Evolutionary conservation across 2,113 vertebrate species (phyloP), one percentile per base, ranked within the genome.

Genomic region (Thermophis baileyi): DNA sequence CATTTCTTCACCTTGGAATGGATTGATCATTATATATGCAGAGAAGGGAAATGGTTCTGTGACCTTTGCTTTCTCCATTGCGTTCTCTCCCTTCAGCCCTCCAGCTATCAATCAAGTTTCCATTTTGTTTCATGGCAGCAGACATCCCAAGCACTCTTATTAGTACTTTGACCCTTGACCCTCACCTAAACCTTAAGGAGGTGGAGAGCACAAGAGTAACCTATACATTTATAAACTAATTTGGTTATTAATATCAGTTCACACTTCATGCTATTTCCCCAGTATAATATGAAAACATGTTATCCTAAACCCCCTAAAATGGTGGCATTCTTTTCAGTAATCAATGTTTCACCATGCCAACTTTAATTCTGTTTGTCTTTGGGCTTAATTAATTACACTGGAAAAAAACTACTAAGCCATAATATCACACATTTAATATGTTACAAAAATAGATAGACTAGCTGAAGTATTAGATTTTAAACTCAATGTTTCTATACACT

Each of bases 91-190:
- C 98, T 98, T 97, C 97, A 98, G 97, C 97, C 97, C 98, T 97
- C 97, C 95, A 98, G 98, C 98, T 98, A 99, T 99, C 98, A 99
- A 99, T 99, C 99, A 99, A 99, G 98, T 99, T 99, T 99, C 99
- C 99, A 99, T 99, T 99, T 99, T 99, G 98, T 98, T 99, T 98
- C 98, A 97, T 99, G 99, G 98, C 99, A 99, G 99, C 97, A 99
- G 98, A 99, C 99, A 99, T 98, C 98, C 98, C 98, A 98, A 99
- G 99, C 98, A 99, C 98, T 98, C 98, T 98, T 99, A 99, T 98
- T 99, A 99, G 99, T 98, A 98, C 98, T 98, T 97, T 98, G 98
- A 98, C 99, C 99, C 98, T 95, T 98, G 98, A 99, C 98, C 98
- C 95, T 95, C 97, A 98, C 98, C 97, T 98, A 98, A 98, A 98